Base-by-base conservation (phyloP, 1,140 invertebrate species). In the Geopemphigus sp. region DNA sequence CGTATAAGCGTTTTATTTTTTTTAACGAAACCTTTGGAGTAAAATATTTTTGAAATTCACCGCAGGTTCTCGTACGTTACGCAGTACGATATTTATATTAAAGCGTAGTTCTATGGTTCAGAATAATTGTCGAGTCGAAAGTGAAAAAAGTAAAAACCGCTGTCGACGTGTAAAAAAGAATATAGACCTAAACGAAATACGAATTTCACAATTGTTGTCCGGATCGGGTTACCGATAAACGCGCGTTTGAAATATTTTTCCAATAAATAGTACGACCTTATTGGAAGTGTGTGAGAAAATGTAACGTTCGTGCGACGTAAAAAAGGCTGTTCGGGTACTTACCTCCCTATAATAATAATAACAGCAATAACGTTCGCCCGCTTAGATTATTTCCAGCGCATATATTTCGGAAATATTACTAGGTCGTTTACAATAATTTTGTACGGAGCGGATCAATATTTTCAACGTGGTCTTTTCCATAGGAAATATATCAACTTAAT, bases 11-110 rank as follows among this genome's bases (percentile, higher is more conserved):
- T 68, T 68, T 68, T 66, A n/a, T n/a, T n/a, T 5, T 68, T 11
- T 24, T 12, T 4, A 5, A 39, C 22, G n/a, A 24, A 39, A 29
- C 32, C 32, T 22, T 66, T n/a, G 39, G 32, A 11, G 63, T 15
- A 24, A 39, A 66, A 66, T 22, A 24, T 66, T 66, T 66, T n/a
- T 66, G 63, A 19, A n/a, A 22, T 66, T n/a, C 61, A 19, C 26
- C 10, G 17, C 32, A 39, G 32, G 32, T 39, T 39, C 8, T 39
- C 8, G 32, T 39, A 39, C 32, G 32, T n/a, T n/a, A n/a, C n/a
- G n/a, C n/a, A n/a, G n/a, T n/a, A n/a, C n/a, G n/a, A n/a, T n/a
- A n/a, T n/a, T n/a, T n/a, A n/a, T n/a, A n/a, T n/a, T n/a, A n/a
- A n/a, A n/a, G n/a, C n/a, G n/a, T n/a, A 39, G 3, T 39, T 39